Evolutionary conservation across 2,113 vertebrate species (phyloP), one percentile per base, ranked within the genome.

Genomic region (Sylvietta virens): DNA sequence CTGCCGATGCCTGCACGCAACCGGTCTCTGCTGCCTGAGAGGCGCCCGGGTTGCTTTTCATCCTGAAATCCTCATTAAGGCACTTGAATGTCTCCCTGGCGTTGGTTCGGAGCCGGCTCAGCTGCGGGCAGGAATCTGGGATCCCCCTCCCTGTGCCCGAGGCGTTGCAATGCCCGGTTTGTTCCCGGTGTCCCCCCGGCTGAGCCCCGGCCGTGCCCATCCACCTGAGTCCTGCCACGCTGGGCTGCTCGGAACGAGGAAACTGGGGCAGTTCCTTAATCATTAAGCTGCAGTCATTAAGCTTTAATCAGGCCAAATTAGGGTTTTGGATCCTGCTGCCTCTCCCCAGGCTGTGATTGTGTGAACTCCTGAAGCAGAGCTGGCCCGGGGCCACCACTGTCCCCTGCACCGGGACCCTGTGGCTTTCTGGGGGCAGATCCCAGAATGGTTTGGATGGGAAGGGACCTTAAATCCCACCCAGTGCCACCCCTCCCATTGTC

Each of bases 291-390:
- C 24, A 88, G 51, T 83, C 82, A 71, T 92, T 86, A 81, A 78
- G 88, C 88, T 88, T 92, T 88, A 86, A 86, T 94, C 33, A 73
- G 89, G 83, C 83, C 86, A 81, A 93, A 94, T 90, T 6, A 83
- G 54, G 76, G 77, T 19, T 80, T 94, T 28, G 88, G 21, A 50
- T 91, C 69, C 71, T 1, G 5, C 82, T 24, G 60, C 67, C 79
- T 82, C 7, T 2, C 81, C 11, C 44, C 37, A 3, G 37, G 37
- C 48, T 5, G 50, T 82, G 66, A 39, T 40, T 82, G 79, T 26
- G 31, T 3, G 42, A 60, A 13, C 84, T 82, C 33, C 8, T 8
- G 79, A 8, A 17, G 92, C 72, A 15, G 44, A 53, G 64, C 66
- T 30, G 79, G 54, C 67, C 82, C 0, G 0, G n/a, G 77, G 73